These are phyloP conservation scores for Apostichopus japonicus DNA, from an alignment of 35 echinoderm and acorn worm genomes.

Conservation along the genomic window DNA sequence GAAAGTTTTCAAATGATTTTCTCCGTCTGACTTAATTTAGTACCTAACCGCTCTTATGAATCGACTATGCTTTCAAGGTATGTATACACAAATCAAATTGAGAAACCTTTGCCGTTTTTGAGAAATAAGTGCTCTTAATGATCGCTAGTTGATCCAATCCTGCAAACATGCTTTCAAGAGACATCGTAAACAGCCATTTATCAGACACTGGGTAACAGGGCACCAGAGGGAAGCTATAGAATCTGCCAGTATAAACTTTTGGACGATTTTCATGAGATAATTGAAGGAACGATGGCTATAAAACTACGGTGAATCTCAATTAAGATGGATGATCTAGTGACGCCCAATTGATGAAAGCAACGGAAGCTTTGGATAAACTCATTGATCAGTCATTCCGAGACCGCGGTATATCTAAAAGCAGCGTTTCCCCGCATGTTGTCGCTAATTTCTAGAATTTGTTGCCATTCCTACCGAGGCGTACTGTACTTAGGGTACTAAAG, in stretches of 20 bases:
- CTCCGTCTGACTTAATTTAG: not conserved
- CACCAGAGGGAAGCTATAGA: slow-evolving; percentile 18
- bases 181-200: slow-evolving; percentile 48
- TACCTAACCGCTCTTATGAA: not conserved
- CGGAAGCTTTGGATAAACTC: slow-evolving; percentile 1
- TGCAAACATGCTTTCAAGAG: slow-evolving; percentile 42
- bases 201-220: slow-evolving; percentile 17
- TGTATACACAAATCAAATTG: slow-evolving; percentile 31
- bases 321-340: not conserved
- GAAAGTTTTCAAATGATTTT: not conserved
- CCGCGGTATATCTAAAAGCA: too few species aligned
- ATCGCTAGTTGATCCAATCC: slow-evolving; percentile 21
- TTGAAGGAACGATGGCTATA: slow-evolving; percentile 20
- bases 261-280: slow-evolving; percentile 40
- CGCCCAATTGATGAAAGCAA: not conserved
- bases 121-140: slow-evolving; percentile 16
- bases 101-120: not conserved
- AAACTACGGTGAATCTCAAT: slow-evolving; percentile 13
- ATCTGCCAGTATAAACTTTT: slow-evolving; percentile 31
- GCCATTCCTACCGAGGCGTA: too few species aligned
- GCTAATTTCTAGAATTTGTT: too few species aligned
- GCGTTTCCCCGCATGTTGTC: too few species aligned
- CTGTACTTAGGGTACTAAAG: too few species aligned
- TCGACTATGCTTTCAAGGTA: not conserved
- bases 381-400: not conserved